Percentiles rank a stretch among this genome's conserved stretches.
These are phyloP conservation scores for Dryocosmus kuriphilus DNA, from an alignment of 2,888 invertebrate species.

Conservation along the genomic window DNA sequence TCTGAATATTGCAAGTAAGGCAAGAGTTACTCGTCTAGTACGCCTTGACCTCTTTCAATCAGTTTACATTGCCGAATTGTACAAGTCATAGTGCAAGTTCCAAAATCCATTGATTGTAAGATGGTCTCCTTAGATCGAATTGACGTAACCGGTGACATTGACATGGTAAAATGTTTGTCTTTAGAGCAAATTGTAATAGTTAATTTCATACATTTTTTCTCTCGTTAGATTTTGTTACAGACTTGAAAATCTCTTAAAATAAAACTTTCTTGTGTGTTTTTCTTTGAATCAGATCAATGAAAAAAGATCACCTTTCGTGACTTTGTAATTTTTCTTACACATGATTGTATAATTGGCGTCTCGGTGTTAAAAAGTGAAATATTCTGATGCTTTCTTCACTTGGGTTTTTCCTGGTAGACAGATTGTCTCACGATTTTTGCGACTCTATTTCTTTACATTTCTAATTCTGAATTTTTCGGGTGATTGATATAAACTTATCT, in stretches of 20 bases:
- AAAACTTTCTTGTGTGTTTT: not conserved
- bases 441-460: not conserved
- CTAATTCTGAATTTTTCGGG: not conserved
- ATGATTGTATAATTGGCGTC: not conserved
- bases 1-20: slow-evolving; percentile 41
- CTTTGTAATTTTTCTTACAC: not conserved
- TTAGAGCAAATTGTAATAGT: not conserved
- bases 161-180: not conserved
- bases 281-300: not conserved
- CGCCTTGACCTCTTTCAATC: slow-evolving; percentile 7
- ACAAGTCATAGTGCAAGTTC: slow-evolving; percentile 3
- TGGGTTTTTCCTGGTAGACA: not conserved
- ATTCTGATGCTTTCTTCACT: slow-evolving; percentile 2
- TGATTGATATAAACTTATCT: not conserved
- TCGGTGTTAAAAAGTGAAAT: not conserved
- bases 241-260: not conserved
- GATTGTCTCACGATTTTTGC: not conserved
- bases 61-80: not conserved
- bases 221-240: not conserved
- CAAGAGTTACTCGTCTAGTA: slow-evolving; percentile 2
- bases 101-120: not conserved
- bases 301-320: slow-evolving; percentile 1
- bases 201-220: too few species aligned
- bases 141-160: not conserved
- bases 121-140: slow-evolving; percentile 2